Conservation (phyloP, 2,888 invertebrate species). For the Pasiphila rectangulata region DNA sequence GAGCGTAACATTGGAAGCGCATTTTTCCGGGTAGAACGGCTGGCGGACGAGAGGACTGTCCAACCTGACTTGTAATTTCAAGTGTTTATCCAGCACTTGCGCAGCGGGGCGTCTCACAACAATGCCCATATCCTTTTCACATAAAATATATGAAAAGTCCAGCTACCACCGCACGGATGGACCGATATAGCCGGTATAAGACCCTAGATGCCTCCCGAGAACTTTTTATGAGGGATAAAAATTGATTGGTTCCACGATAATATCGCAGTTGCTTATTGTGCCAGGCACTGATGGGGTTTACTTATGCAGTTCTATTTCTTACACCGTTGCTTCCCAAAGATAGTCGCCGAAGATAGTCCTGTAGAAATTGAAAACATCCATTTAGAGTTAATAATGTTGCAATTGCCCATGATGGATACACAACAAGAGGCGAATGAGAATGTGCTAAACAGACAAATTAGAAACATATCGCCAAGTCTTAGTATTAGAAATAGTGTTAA, state of each 20-base stretch:
- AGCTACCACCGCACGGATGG: constrained; percentile 74
- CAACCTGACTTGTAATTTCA: constrained; percentile 75
- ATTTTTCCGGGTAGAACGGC: constrained; percentile 55
- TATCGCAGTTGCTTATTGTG: constrained; percentile 70
- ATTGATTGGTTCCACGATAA: constrained; percentile 79
- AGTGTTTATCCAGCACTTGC: constrained; percentile 74
- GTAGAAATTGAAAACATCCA: too few species aligned
- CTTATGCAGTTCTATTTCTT: constrained; percentile 56
- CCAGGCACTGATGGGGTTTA: constrained; percentile 35
- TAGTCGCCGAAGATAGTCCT: too few species aligned
- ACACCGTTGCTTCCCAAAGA: constrained; percentile 41
- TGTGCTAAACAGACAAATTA: too few species aligned
- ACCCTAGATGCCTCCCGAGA: constrained; percentile 70
- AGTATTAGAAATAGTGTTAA: too few species aligned
- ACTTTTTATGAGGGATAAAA: constrained; percentile 80
- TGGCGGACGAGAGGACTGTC: constrained; percentile 47
- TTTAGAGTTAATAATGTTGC: too few species aligned
- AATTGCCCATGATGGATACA: constrained; percentile 59
- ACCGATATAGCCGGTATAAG: constrained; percentile 71
- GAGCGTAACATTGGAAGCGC: constrained; percentile 79
- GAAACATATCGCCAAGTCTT: too few species aligned
- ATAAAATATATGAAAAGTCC: constrained; percentile 80
- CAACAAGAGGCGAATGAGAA: constrained; percentile 38
- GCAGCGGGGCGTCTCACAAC: constrained; percentile 73
- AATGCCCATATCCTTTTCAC: constrained; percentile 80